Evolutionary conservation across 2,797 vertebrate genomes (phyloP).

Genomic region (Hydrophis major): DNA sequence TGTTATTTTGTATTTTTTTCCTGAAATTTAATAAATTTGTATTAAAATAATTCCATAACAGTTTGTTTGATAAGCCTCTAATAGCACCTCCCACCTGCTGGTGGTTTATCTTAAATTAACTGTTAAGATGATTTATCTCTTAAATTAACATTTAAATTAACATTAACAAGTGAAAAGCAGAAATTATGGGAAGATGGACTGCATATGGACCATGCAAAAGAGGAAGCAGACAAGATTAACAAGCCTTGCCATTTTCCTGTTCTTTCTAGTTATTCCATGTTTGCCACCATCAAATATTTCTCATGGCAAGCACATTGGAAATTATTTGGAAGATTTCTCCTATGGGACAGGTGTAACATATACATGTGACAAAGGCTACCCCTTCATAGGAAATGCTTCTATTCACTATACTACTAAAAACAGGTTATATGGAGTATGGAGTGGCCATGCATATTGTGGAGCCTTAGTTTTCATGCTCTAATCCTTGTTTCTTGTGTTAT

Average conservation of each 20-base stretch:
- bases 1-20: neutral
- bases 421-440: conserved; percentile 54
- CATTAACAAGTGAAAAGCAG: neutral
- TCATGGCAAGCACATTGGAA: conserved; percentile 42
- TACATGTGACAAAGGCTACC: conserved; percentile 42
- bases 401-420: conserved; percentile 54
- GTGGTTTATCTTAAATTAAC: neutral
- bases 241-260: neutral
- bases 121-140: too few relatives aligned
- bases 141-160: neutral
- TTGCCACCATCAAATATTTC: conserved; percentile 49
- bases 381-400: conserved; percentile 43
- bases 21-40: neutral
- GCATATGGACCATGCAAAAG: neutral
- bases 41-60: neutral
- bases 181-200: neutral
- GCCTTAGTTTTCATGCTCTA: conserved; percentile 49
- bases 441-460: conserved; percentile 38
- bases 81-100: neutral
- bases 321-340: conserved; percentile 49
- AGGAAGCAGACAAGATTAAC: neutral
- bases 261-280: conserved; percentile 61
- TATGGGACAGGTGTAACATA: conserved; percentile 53
- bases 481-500: neutral
- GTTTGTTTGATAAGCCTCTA: neutral